Base-by-base conservation (phyloP, 23 tunicate species). In the Trididemnum clinides region DNA sequence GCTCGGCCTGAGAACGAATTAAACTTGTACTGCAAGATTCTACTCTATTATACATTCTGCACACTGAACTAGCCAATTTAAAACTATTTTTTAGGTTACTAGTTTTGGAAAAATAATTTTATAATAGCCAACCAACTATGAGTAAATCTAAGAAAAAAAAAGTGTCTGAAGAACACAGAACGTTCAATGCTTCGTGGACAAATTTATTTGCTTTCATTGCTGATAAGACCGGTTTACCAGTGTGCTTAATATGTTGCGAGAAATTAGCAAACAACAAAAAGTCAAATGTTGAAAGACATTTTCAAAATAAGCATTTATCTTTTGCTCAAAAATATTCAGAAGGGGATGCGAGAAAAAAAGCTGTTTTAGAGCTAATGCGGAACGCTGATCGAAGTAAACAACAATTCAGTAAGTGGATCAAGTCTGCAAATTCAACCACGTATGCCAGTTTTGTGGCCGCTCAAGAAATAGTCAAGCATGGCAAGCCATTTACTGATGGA, bases 361-460 rank as follows among this genome's bases (percentile, higher is more conserved):
- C 81, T 36, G 81, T 74, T 74, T 74, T 74, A 74, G 58, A 74
- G 25, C 81, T 74, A 36, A 37, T 37, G 81, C 81, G 58, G 81
- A 74, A 39, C 57, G 57, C 59, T 39, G 81, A 74, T 74, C 81
- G 58, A 74, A 74, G 81, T 28, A 74, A 74, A 74, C 57, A 37
- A 10, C 58, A 39, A 36, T 74, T 74, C 59, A 74, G 31, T 74
- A 74, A 74, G 81, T 74, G 81, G 81, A 74, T 74, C 57, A 74
- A 74, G 57, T 74, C 81, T 10, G 57, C 81, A 37, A 74, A 39
- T 36, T 39, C 81, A 39, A 74, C 57, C 57, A 39, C 81, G 57
- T 74, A 37, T 74, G 81, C 81, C 58, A 74, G 81, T 74, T 80
- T 80, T 80, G 72, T 80, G 72, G 84, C 84, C 39, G 84, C 84